Base-by-base conservation (phyloP, 2,797 vertebrate species). In the Sebastes baramenuke region DNA sequence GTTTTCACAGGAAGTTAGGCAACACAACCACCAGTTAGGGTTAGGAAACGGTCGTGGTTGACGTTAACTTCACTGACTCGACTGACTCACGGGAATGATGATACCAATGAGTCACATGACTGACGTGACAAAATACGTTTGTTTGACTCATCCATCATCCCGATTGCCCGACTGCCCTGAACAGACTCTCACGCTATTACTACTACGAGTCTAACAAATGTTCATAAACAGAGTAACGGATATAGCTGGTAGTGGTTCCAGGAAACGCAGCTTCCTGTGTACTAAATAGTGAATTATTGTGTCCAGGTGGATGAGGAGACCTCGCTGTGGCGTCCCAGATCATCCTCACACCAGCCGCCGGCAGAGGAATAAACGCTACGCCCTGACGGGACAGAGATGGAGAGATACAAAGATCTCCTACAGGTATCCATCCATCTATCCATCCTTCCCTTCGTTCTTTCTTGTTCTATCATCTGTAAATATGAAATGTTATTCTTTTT, bases 361-460 rank as follows among this genome's bases (percentile, higher is more conserved):
- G 78, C 95, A 97, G 85, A 96, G 98, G 93, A 98, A 97, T 83
- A 99, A 98, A 88, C 97, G 98, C 32, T 99, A 98, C 22, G 98
- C 98, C 0, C 95, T 99, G 85, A 99, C 98, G 2, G 98, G 98
- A 13, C 98, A 99, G 88, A 99, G 98, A 75, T 99, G 98, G 98
- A 97, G 97, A 27, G 98, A 99, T 78, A 99, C 97, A 70, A 97
- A 97, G 90, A 99, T 99, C 89, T 97, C 97, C 29, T 99, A 99
- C 96, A 99, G 98, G 98, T 99, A 12, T 2, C 24, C 16, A 46
- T 29, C 16, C 24, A 32, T 52, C 49, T n/a, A 52, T 52, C 49
- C 20, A 52, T 52, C 46, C 1, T 49, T 36, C 12, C n/a, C 32
- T 64, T n/a, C 6, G 5, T 61, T 61, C 59, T 20, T 0, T 14